Evolutionary conservation across 2,888 invertebrate species (phyloP).

Genomic region (Luperina testacea): DNA sequence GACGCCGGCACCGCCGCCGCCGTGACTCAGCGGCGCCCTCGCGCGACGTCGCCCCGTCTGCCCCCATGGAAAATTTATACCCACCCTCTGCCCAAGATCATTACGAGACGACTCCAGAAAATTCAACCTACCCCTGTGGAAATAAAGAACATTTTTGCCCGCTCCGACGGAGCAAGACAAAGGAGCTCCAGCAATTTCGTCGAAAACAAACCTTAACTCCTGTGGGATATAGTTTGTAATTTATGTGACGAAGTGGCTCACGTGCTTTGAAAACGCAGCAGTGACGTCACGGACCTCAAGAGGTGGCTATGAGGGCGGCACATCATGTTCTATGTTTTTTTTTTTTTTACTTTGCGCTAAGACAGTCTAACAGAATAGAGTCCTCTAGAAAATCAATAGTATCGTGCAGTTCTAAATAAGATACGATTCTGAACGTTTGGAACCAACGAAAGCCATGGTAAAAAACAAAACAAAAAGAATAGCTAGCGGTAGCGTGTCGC

Average conservation of each 20-base stretch:
- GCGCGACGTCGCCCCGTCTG: constrained; percentile 90
- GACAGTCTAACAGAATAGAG: constrained; percentile 14
- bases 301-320: constrained; percentile 70
- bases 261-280: constrained; percentile 85
- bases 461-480: constrained; percentile 22
- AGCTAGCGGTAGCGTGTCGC: constrained; percentile 45
- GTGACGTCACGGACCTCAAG: constrained; percentile 82
- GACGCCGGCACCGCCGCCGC: constrained; percentile 76
- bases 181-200: constrained; percentile 86
- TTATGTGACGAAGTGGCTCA: constrained; percentile 85
- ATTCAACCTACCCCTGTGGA: constrained; percentile 75
- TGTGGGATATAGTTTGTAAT: constrained; percentile 88
- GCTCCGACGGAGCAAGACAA: constrained; percentile 80
- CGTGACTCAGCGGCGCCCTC: constrained; percentile 90
- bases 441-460: constrained; percentile 5
- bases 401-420: constrained; percentile 30
- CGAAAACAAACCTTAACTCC: constrained; percentile 89
- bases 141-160: constrained; percentile 77
- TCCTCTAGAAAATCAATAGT: constrained; percentile 51
- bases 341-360: constrained; percentile 34
- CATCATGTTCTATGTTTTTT: constrained; percentile 37
- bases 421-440: constrained; percentile 25
- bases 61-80: constrained; percentile 90
- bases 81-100: constrained; percentile 88
- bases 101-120: constrained; percentile 74